phyloP scores from a whole-genome alignment of 2,113 vertebrate species.

The Candoia aspera region DNA sequence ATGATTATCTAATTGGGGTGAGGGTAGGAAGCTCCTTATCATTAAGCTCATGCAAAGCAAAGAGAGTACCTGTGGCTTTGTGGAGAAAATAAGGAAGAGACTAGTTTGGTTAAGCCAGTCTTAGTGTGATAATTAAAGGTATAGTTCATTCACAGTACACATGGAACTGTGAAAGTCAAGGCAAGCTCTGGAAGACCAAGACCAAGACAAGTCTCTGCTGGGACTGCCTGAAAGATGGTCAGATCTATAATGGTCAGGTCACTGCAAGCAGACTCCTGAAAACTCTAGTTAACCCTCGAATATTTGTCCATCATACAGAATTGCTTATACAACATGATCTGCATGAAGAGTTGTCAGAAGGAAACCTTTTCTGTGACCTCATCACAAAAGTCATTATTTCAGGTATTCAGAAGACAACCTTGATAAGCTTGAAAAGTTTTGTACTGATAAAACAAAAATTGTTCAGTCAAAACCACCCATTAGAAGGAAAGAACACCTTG shows the following conservation, averaged over 20 bases:
- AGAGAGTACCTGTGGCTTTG: neutral
- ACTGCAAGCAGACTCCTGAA: neutral
- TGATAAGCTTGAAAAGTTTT: neutral
- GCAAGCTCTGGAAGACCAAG: neutral
- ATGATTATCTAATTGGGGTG: neutral
- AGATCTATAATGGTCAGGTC: neutral
- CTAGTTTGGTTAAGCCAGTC: neutral
- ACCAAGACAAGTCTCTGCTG: neutral
- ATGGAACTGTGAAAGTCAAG: neutral
- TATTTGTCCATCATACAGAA: neutral
- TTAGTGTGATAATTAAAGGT: neutral
- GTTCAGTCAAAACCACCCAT: neutral
- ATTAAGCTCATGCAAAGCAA: neutral
- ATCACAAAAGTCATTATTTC: neutral
- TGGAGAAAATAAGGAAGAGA: neutral
- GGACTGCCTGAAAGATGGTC: neutral
- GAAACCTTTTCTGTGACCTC: neutral
- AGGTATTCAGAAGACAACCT: neutral
- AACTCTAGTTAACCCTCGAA: neutral
- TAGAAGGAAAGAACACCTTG: neutral
- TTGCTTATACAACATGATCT: neutral
- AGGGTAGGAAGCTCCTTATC: neutral
- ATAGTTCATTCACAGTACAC: neutral
- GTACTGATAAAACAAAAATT: neutral
- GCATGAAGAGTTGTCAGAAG: neutral